These are phyloP conservation scores for Ceratoteleas bidentatus DNA, from an alignment of 1,140 invertebrate species.

Conservation along the genomic window DNA sequence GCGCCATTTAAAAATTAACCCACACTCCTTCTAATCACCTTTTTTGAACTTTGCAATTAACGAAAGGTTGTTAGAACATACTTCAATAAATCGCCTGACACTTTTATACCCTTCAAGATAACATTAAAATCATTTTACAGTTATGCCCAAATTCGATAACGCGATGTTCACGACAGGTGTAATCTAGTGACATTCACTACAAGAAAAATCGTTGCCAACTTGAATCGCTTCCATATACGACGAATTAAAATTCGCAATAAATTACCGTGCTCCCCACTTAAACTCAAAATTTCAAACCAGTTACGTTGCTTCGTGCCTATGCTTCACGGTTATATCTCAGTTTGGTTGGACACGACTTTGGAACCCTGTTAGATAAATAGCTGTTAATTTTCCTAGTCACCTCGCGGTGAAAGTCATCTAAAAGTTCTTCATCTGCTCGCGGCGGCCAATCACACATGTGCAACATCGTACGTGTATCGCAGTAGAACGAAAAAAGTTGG, in stretches of 20 bases:
- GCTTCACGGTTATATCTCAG: conserved; percentile 40
- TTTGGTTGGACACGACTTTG: conserved; percentile 52
- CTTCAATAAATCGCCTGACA: neutral
- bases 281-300: conserved; percentile 41
- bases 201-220: neutral
- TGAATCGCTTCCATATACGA: neutral
- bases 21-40: no score
- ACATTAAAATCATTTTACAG: neutral
- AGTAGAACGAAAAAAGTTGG: no score
- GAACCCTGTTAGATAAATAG: conserved; percentile 62
- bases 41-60: no score
- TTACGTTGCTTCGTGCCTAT: conserved; percentile 22
- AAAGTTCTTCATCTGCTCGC: conserved; percentile 51
- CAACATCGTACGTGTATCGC: neutral
- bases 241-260: conserved; percentile 27
- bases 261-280: conserved; percentile 12
- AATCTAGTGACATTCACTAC: conserved; percentile 20
- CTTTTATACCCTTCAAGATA: neutral
- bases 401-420: conserved; percentile 65
- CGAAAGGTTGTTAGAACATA: no score
- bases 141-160: neutral
- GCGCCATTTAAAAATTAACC: no score
- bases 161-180: conserved; percentile 4
- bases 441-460: conserved; percentile 4
- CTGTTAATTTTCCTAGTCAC: conserved; percentile 60